phyloP scores from a whole-genome alignment of 2,888 invertebrate genomes.

The Ferrisia virgata region DNA sequence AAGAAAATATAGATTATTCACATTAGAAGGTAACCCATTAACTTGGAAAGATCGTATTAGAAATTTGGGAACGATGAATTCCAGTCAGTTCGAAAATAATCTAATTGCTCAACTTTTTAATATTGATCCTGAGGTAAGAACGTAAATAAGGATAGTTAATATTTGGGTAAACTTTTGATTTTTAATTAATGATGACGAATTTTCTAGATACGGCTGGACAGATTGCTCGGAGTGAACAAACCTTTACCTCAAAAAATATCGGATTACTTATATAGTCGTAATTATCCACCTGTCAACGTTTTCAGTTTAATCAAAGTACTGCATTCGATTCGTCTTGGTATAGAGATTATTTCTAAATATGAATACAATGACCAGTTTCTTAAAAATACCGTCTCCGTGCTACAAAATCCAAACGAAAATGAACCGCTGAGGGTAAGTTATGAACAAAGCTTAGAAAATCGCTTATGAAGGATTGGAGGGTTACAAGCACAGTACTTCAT shows the following conservation, averaged over 20 bases:
- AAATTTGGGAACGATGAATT: neutral
- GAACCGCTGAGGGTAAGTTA: neutral
- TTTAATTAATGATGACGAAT: no score
- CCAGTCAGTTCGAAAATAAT: neutral
- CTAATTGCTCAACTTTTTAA: neutral
- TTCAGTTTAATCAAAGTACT: neutral
- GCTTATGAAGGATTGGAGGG: no score
- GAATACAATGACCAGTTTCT: neutral
- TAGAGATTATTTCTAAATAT: neutral
- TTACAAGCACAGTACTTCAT: no score
- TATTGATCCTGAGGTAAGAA: neutral
- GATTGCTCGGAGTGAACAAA: neutral
- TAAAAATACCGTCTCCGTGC: neutral
- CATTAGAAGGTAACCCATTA: conserved; percentile 23
- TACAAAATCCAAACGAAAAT: neutral
- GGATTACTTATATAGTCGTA: neutral
- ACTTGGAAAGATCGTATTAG: neutral
- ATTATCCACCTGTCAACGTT: neutral
- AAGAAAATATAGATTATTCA: neutral
- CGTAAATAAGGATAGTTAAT: no score
- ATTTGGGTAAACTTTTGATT: no score
- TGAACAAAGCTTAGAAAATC: neutral
- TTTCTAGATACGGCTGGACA: neutral
- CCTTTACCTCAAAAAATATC: neutral
- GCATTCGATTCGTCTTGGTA: neutral